These are phyloP conservation scores for Drosophila parvula DNA, from an alignment of 1,140 invertebrate genomes.

Conservation along the genomic window DNA sequence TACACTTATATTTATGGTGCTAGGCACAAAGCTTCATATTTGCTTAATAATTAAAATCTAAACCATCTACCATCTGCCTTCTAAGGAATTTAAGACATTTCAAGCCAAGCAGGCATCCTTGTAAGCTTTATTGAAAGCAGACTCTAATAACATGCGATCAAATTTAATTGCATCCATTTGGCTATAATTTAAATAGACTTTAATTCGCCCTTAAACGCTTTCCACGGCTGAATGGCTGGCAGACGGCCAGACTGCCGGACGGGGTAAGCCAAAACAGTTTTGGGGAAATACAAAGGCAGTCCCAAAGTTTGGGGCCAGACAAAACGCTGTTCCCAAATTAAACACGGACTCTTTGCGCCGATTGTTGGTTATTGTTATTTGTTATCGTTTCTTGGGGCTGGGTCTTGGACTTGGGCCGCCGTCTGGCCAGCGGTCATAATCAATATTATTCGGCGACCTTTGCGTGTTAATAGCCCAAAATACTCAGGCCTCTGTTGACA, in stretches of 20 bases:
- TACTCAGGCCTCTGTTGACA: constrained; percentile 51
- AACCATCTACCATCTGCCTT: neutral
- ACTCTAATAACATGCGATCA: constrained; percentile 6
- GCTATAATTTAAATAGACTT: constrained; percentile 15
- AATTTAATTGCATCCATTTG: constrained; percentile 21
- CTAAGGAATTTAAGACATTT: neutral
- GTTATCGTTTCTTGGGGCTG: constrained; percentile 30
- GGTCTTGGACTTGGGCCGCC: constrained; percentile 7
- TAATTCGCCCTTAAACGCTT: constrained; percentile 14
- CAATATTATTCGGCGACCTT: constrained; percentile 72
- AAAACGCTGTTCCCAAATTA: constrained; percentile 8
- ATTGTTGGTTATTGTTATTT: constrained; percentile 63
- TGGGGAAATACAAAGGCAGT: constrained; percentile 5
- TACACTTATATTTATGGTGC: too few species aligned
- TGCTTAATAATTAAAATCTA: neutral
- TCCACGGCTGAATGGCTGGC: constrained; percentile 4
- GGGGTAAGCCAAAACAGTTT: constrained; percentile 33
- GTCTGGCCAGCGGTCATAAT: constrained; percentile 71
- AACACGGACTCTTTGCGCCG: constrained; percentile 38
- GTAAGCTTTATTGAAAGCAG: neutral
- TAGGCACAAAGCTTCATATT: neutral
- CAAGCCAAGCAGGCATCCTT: neutral
- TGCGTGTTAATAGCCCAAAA: constrained; percentile 71
- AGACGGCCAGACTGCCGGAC: constrained; percentile 15
- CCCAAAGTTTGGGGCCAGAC: constrained; percentile 6